Evolutionary conservation across 2,113 vertebrate species (phyloP).

Genomic region (Spea multiplicata): DNA sequence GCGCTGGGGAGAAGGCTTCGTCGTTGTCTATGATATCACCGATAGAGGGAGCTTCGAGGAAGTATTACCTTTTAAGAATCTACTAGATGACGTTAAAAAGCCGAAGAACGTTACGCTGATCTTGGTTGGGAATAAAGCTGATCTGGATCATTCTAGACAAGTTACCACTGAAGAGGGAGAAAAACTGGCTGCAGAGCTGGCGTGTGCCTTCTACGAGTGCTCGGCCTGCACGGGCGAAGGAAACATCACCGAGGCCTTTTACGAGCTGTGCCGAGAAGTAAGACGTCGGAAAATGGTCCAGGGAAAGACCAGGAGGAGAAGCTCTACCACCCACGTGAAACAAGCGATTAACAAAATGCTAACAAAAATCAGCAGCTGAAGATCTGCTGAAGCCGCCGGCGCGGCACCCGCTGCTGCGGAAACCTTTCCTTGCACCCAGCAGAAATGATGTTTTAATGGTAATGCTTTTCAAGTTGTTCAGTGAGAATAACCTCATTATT

Average conservation of each 20-base stretch:
- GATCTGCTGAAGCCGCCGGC: background rate
- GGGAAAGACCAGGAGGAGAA: slow-evolving; percentile 88
- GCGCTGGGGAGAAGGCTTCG: slow-evolving; percentile 93
- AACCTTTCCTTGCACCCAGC: too few species aligned
- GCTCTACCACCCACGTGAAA: slow-evolving; percentile 96
- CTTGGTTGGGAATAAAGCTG: slow-evolving; percentile 94
- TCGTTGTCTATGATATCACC: slow-evolving; percentile 95
- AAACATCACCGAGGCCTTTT: slow-evolving; percentile 85
- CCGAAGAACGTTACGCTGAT: slow-evolving; percentile 91
- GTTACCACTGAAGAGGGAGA: slow-evolving; percentile 93
- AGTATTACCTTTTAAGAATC: slow-evolving; percentile 80
- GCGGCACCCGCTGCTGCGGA: too few species aligned
- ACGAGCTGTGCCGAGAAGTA: slow-evolving; percentile 91
- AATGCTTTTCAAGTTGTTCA: too few species aligned
- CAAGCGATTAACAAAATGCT: slow-evolving; percentile 99
- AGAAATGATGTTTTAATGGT: too few species aligned
- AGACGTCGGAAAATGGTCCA: slow-evolving; percentile 87
- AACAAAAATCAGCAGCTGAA: slow-evolving; percentile 97
- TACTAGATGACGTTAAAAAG: slow-evolving; percentile 91
- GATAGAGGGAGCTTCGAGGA: slow-evolving; percentile 95
- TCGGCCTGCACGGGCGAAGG: slow-evolving; percentile 91
- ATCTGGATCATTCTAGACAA: slow-evolving; percentile 90
- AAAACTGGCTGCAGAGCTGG: slow-evolving; percentile 89
- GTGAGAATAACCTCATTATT: too few species aligned
- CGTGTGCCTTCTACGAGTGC: slow-evolving; percentile 94